These are phyloP conservation scores for Drosophila subsilvestris DNA, from an alignment of 2,888 invertebrate species.

Conservation along the genomic window DNA sequence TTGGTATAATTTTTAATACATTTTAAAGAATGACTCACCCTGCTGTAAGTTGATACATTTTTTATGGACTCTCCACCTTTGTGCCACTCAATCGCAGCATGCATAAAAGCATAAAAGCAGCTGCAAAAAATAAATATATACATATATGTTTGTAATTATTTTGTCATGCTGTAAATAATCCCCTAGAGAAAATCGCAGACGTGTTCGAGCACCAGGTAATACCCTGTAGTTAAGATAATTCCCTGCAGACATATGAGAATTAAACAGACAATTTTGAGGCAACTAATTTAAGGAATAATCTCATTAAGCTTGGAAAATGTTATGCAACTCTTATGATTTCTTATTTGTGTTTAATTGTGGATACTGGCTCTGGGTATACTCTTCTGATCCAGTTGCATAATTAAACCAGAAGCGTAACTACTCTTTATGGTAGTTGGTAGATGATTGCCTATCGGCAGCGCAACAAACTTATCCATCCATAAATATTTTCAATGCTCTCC, in stretches of 20 bases:
- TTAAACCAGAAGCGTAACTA: background rate
- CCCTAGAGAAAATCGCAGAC: background rate
- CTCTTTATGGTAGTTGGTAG: slow-evolving; percentile 4
- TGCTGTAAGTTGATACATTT: slow-evolving; percentile 23
- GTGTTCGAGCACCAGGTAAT: background rate
- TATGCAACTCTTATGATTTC: no score
- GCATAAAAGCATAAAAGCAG: slow-evolving; percentile 25
- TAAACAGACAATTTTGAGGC: no score
- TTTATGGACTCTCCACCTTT: slow-evolving; percentile 45
- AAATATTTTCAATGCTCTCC: slow-evolving; percentile 30
- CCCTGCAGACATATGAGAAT: no score
- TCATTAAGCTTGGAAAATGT: no score
- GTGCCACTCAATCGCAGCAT: slow-evolving; percentile 43
- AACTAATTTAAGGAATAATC: no score
- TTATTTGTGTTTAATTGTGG: no score
- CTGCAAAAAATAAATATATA: slow-evolving; percentile 20
- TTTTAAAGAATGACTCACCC: slow-evolving; percentile 22
- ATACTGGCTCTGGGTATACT: background rate
- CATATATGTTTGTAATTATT: slow-evolving; percentile 47
- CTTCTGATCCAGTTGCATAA: background rate
- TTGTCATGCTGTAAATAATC: slow-evolving; percentile 42
- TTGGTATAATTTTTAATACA: background rate
- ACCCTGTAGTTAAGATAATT: background rate
- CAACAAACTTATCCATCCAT: slow-evolving; percentile 38
- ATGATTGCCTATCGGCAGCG: slow-evolving; percentile 14